Conservation (phyloP, 2,113 vertebrate genomes). For the Malaclemys terrapin region DNA sequence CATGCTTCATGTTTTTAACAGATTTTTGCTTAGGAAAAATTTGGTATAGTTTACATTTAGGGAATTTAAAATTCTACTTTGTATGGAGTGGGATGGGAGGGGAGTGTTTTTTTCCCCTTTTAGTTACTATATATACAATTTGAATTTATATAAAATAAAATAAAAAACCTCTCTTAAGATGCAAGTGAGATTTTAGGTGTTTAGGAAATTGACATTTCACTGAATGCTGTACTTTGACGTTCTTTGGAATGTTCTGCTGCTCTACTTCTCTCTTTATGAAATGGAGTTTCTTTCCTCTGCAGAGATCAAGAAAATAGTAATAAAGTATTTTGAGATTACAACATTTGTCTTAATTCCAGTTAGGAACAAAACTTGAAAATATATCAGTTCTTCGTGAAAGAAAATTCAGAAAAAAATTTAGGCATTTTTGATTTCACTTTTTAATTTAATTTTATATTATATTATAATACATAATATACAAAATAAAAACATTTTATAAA, state of each 20-base stretch:
- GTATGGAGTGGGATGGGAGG: neutral
- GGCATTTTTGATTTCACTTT: neutral
- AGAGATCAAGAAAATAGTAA: too few species aligned
- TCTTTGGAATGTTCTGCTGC: neutral
- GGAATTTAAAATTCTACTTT: neutral
- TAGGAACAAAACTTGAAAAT: neutral
- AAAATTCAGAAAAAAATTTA: neutral
- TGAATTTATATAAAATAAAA: neutral
- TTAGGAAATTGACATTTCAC: neutral
- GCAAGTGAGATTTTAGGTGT: neutral
- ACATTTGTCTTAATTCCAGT: neutral
- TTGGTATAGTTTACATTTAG: neutral
- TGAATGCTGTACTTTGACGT: neutral
- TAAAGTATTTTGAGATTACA: neutral
- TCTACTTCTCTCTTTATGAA: neutral
- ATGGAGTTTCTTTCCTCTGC: too few species aligned
- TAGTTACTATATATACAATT: neutral
- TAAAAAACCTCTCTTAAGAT: neutral
- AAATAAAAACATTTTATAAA: neutral
- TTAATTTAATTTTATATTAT: neutral
- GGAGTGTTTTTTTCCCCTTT: neutral
- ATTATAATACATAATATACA: neutral
- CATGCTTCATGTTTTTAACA: neutral
- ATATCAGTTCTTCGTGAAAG: neutral
- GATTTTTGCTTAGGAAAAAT: neutral